phyloP scores from a whole-genome alignment of 2,113 vertebrate species.

The Muntiacus muntjak region DNA sequence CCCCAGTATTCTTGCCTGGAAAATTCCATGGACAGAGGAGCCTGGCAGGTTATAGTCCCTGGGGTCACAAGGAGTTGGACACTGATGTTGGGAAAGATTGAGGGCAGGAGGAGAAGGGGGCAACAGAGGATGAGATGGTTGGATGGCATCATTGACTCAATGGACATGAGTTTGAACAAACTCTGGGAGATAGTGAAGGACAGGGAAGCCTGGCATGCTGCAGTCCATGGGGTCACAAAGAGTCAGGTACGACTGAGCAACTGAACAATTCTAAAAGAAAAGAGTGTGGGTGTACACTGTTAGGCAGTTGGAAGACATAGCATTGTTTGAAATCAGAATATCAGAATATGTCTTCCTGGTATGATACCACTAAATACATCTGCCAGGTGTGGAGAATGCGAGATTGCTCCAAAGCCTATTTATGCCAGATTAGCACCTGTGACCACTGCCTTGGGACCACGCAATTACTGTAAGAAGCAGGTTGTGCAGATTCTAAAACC shows the following conservation, averaged over 20 bases:
- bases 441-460: not conserved
- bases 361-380: not conserved
- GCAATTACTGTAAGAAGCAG: not conserved
- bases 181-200: not conserved
- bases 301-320: not conserved
- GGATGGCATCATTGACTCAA: not conserved
- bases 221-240: not conserved
- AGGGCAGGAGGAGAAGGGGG: not conserved
- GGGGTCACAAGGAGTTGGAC: not conserved
- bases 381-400: not conserved
- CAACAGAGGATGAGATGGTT: not conserved
- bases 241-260: not conserved
- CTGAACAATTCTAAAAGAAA: not conserved
- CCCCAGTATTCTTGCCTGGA: not conserved
- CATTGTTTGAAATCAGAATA: not conserved
- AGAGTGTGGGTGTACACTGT: not conserved
- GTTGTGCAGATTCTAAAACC: not conserved
- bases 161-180: not conserved
- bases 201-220: not conserved
- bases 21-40: not conserved
- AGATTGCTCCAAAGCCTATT: not conserved
- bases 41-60: not conserved
- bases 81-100: not conserved
- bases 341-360: not conserved
- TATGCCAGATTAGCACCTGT: not conserved